A percentile compares a stretch with the other conserved stretches of the same genome.
Conservation (phyloP, 2,888 invertebrate species). For the Stenodera caucasica region DNA sequence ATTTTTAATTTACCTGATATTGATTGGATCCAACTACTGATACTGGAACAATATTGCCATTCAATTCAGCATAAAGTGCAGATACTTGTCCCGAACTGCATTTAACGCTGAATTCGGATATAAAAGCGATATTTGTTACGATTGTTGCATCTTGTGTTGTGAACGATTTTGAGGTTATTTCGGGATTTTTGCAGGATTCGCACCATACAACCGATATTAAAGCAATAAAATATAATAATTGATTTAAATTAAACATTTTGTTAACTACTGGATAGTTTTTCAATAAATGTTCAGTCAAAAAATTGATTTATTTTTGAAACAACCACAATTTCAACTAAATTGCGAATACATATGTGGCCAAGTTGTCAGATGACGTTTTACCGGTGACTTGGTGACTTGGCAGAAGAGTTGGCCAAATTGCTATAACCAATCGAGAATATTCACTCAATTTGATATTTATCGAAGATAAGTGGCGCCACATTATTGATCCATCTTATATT, state of each 20-base stretch:
- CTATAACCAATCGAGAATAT: too few species aligned
- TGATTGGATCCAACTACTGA: conserved; percentile 75
- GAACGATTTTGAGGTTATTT: conserved; percentile 77
- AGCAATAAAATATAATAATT: conserved; percentile 27
- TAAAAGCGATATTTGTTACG: conserved; percentile 86
- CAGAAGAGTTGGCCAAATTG: too few species aligned
- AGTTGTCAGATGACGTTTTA: too few species aligned
- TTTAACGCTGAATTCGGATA: conserved; percentile 85
- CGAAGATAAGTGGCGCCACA: too few species aligned
- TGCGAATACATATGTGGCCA: too few species aligned
- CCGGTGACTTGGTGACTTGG: too few species aligned
- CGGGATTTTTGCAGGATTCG: conserved; percentile 62
- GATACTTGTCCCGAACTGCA: conserved; percentile 68
- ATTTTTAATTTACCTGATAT: conserved; percentile 81
- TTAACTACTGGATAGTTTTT: not conserved
- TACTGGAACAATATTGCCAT: conserved; percentile 82
- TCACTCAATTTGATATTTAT: too few species aligned
- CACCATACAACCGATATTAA: conserved; percentile 38
- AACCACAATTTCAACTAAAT: not conserved
- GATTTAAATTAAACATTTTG: conserved; percentile 31
- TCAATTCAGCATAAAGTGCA: conserved; percentile 84
- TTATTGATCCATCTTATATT: too few species aligned
- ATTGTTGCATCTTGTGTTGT: conserved; percentile 92
- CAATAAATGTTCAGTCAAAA: not conserved
- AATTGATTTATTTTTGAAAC: not conserved